phyloP scores from a whole-genome alignment of 2,888 invertebrate species.

The Halocaridina rubra region DNA sequence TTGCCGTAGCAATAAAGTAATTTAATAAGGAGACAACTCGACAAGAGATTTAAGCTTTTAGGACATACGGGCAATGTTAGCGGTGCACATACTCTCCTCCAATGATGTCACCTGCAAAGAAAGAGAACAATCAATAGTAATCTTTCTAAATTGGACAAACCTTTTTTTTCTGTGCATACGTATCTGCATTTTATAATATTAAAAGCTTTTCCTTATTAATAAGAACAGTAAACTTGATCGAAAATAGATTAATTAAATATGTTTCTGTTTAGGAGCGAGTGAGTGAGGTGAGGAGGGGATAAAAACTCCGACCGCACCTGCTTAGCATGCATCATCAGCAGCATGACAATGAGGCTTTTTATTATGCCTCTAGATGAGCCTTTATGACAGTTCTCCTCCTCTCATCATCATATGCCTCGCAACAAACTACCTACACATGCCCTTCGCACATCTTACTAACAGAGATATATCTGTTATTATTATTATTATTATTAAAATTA shows the following conservation, averaged over 20 bases:
- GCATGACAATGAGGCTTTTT: not conserved
- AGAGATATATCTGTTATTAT: too few relatives aligned
- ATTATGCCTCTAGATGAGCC: too few relatives aligned
- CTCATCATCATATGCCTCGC: not conserved
- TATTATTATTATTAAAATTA: too few relatives aligned
- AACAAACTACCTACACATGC: not conserved
- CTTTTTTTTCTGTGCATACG: not conserved
- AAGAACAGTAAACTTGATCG: too few relatives aligned
- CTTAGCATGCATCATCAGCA: conserved; percentile 2
- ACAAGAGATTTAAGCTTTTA: conserved; percentile 24
- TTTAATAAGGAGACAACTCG: conserved; percentile 34
- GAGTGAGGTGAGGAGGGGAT: not conserved
- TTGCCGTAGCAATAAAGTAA: conserved; percentile 34
- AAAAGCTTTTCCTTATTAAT: too few relatives aligned
- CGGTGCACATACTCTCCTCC: conserved; percentile 15
- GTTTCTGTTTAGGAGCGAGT: too few relatives aligned
- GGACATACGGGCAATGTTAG: not conserved
- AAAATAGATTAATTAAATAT: too few relatives aligned
- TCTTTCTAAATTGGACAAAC: too few relatives aligned
- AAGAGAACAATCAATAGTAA: not conserved
- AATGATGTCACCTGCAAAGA: conserved; percentile 27
- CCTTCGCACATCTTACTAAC: too few relatives aligned
- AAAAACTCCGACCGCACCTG: not conserved
- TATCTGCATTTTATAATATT: not conserved
- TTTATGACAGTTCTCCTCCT: too few relatives aligned